Conservation (phyloP, 2,113 vertebrate species). For the Kryptolebias marmoratus region DNA sequence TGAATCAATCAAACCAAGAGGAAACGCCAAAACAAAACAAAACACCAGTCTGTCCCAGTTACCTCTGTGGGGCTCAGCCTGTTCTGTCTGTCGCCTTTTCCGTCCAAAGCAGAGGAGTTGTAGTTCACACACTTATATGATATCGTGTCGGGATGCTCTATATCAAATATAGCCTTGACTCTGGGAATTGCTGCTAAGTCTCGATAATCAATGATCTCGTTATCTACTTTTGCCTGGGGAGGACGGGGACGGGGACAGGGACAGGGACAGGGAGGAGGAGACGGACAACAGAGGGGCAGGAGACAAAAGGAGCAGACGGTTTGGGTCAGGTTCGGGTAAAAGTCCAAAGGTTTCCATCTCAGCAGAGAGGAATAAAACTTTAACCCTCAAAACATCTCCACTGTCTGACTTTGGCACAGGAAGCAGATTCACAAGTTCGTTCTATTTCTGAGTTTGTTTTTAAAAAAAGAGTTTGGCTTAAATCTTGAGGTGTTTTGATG, state of each 20-base stretch:
- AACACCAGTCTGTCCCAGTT: constrained; percentile 49
- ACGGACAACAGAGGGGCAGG: neutral
- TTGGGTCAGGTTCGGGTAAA: constrained; percentile 29
- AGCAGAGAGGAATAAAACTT: constrained; percentile 50
- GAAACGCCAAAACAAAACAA: neutral
- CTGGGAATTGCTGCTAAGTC: constrained; percentile 99
- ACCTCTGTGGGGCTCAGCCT: constrained; percentile 93
- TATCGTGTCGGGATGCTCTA: constrained; percentile 97
- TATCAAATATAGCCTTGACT: constrained; percentile 99
- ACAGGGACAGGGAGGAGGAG: constrained; percentile 5
- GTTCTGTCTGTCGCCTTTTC: constrained; percentile 81
- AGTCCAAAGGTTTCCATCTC: constrained; percentile 50
- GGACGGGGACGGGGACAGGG: constrained; percentile 45
- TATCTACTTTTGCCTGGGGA: constrained; percentile 98
- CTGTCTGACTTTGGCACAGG: constrained; percentile 27
- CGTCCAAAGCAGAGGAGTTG: constrained; percentile 84
- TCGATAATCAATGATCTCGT: constrained; percentile 98
- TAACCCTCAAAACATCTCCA: constrained; percentile 40
- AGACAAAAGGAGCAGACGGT: constrained; percentile 24
- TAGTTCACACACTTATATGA: constrained; percentile 91
- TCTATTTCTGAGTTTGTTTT: neutral
- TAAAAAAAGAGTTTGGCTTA: neutral
- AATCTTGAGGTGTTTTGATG: constrained; percentile 17
- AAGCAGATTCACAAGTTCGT: neutral
- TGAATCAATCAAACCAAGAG: constrained; percentile 47